phyloP scores from a whole-genome alignment of 2,888 invertebrate genomes.

The Philhelius pedissequus region DNA sequence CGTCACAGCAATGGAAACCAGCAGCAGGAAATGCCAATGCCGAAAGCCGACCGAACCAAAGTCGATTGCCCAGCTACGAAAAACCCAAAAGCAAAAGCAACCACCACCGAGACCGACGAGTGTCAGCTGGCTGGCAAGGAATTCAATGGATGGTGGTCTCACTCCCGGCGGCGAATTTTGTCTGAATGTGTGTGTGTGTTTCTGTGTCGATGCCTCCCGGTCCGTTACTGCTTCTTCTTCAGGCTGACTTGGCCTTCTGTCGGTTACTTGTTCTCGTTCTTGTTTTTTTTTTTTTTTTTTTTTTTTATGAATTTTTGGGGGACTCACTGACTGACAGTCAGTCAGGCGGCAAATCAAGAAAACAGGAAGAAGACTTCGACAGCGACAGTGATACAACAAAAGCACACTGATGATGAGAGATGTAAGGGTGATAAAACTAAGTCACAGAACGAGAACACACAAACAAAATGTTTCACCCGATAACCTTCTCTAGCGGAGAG shows the following conservation, averaged over 20 bases:
- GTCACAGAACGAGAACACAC: not conserved
- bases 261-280: constrained; percentile 18
- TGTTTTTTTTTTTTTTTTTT: constrained; percentile 32
- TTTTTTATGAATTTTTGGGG: no score
- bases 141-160: constrained; percentile 63
- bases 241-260: constrained; percentile 28
- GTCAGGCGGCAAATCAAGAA: constrained; percentile 38
- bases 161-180: constrained; percentile 27
- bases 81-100: constrained; percentile 41
- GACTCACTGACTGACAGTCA: constrained; percentile 38
- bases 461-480: constrained; percentile 2
- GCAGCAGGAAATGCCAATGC: constrained; percentile 68
- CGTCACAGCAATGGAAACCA: constrained; percentile 39
- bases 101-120: constrained; percentile 60
- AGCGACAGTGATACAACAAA: not conserved
- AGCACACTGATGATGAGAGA: not conserved
- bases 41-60: not conserved
- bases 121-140: constrained; percentile 66
- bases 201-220: constrained; percentile 40
- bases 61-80: constrained; percentile 60
- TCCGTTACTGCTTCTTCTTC: constrained; percentile 48
- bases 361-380: constrained; percentile 40
- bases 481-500: constrained; percentile 66
- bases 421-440: not conserved
- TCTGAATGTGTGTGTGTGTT: constrained; percentile 25